Evolutionary conservation across 2,797 vertebrate genomes (phyloP), one percentile per base, ranked within the genome.

Genomic region (Myotis daubentonii): DNA sequence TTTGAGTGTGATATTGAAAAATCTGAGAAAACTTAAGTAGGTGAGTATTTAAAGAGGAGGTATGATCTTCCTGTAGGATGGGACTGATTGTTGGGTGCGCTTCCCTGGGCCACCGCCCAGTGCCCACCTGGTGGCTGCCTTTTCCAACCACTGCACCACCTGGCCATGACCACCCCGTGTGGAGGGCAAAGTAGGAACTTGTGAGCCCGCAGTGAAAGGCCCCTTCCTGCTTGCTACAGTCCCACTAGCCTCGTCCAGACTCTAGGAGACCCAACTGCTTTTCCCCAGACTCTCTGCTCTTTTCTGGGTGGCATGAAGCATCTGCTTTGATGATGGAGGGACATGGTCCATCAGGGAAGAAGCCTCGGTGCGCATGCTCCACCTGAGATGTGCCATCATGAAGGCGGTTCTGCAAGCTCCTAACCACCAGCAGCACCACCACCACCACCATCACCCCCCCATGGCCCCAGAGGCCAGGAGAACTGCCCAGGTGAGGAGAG

Each of bases 241-340:
- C 93, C 98, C 68, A 97, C 94, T 53, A 97, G 96, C 75, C 97
- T 98, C 0, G 70, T 79, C 66, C 98, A 97, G 55, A 75, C 98
- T 44, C 97, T 98, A 87, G 98, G 98, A 89, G 97, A 98, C 8
- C 10, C 96, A 66, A 93, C 25, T 88, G 95, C 97, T 98, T 76
- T 98, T 97, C 83, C 81, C 95, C 97, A 12, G 98, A 98, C 92
- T 97, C 97, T 68, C 97, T 97, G 33, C 95, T 98, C 72, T 98
- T 97, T 94, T 38, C 95, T 79, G 97, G 97, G 91, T 98, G 97
- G 92, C 98, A 98, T 97, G 98, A 98, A 53, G 95, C 96, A 60
- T 92, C 98, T 87, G 94, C 97, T 0, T 92, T 98, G 95, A 97
- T 97, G 0, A 81, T 93, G 84, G 98, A 98, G 85, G 94, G 89